Evolutionary conservation across 2,113 vertebrate species (phyloP).

Genomic region (Pollachius pollachius): DNA sequence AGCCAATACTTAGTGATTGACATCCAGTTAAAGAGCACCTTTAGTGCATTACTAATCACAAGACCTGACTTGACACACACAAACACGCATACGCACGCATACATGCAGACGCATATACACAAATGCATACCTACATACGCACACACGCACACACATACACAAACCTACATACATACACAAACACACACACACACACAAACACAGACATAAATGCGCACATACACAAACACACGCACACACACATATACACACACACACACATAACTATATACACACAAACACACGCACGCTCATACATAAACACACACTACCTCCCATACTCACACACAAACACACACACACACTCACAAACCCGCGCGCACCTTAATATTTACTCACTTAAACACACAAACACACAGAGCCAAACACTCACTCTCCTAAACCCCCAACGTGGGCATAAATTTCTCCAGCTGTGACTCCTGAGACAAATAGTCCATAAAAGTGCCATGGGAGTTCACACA

Average conservation of each 20-base stretch:
- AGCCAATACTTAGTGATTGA: constrained; percentile 69
- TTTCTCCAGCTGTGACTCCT: constrained; percentile 72
- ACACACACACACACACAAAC: constrained; percentile 34
- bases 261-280: constrained; percentile 43
- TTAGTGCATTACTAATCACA: constrained; percentile 62
- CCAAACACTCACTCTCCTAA: constrained; percentile 54
- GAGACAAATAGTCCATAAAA: constrained; percentile 93
- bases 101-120: constrained; percentile 2
- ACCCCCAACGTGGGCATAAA: constrained; percentile 66
- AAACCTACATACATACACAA: constrained; percentile 52
- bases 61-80: constrained; percentile 13
- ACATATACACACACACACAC: constrained; percentile 52
- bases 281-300: constrained; percentile 11
- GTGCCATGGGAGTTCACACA: constrained; percentile 90
- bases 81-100: constrained; percentile 21
- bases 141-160: constrained; percentile 18
- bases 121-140: background rate
- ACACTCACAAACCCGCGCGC: constrained; percentile 14
- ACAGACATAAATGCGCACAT: constrained; percentile 3
- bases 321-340: constrained; percentile 31
- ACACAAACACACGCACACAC: constrained; percentile 37
- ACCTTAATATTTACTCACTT: constrained; percentile 34
- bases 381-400: constrained; percentile 57
- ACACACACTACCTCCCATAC: constrained; percentile 53
- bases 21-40: constrained; percentile 75